Evolutionary conservation across 2,797 vertebrate species (phyloP).

Genomic region (Leptatherina wallacei): DNA sequence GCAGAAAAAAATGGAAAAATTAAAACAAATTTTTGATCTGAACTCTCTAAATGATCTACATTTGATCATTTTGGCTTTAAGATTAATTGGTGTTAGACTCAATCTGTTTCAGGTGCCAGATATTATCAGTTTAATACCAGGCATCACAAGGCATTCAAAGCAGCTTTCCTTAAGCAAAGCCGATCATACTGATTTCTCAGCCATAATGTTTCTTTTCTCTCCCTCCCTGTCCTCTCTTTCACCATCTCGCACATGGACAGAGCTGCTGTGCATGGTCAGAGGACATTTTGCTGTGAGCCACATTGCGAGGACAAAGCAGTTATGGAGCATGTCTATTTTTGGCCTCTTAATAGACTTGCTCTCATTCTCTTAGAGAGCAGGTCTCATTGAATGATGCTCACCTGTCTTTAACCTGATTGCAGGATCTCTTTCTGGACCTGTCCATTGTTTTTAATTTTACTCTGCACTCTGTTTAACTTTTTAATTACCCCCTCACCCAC

Average conservation of each 20-base stretch:
- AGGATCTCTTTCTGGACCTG: slow-evolving; percentile 39
- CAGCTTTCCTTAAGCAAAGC: slow-evolving; percentile 64
- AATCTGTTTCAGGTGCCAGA: slow-evolving; percentile 71
- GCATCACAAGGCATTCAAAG: slow-evolving; percentile 65
- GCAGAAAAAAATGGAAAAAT: slow-evolving; percentile 1
- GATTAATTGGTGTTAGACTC: slow-evolving; percentile 63
- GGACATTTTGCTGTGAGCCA: slow-evolving; percentile 51
- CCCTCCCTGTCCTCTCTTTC: background rate
- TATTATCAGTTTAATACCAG: slow-evolving; percentile 69
- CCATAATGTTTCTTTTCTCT: slow-evolving; percentile 32
- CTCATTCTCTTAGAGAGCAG: slow-evolving; percentile 61
- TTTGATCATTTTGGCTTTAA: slow-evolving; percentile 60
- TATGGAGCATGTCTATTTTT: slow-evolving; percentile 66
- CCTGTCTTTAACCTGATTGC: slow-evolving; percentile 61
- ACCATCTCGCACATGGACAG: slow-evolving; percentile 13
- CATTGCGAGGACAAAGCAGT: slow-evolving; percentile 59
- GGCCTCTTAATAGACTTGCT: slow-evolving; percentile 71
- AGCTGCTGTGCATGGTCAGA: slow-evolving; percentile 50
- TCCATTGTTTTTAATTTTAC: slow-evolving; percentile 44
- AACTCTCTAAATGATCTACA: slow-evolving; percentile 39
- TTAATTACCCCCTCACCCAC: background rate
- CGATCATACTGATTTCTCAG: slow-evolving; percentile 56
- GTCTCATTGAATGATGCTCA: slow-evolving; percentile 59
- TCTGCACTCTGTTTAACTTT: background rate
- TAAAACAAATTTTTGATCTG: slow-evolving; percentile 46